Evolutionary conservation across 2,888 invertebrate species (phyloP), one percentile per base, ranked within the genome.

Genomic region (Crocallis elinguaria): DNA sequence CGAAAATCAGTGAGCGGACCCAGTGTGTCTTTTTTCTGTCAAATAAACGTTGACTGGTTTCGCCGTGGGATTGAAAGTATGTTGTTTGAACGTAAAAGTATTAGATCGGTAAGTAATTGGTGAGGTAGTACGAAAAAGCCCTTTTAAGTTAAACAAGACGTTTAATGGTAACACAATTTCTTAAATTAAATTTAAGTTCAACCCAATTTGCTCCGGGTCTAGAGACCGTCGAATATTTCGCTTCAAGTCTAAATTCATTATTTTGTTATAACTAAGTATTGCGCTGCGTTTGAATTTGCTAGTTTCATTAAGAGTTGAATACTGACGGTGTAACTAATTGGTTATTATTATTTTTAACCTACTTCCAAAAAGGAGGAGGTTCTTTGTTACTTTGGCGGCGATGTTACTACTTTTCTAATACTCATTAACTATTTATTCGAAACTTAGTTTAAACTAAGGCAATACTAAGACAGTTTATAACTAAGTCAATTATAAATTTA

Each of bases 21-120:
- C 60, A 57, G 50, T 55, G 61, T 57, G 69, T 54, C 52, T 35
- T 60, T 57, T 60, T 52, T 54, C 49, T 53, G 60, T 59, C 59
- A 62, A 52, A 62, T 62, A 60, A 60, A 62, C 63, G 54, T 63
- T 53, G 4, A 21, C 19, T 36, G 50, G 54, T 48, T 37, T 49
- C 14, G 33, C 41, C 23, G 16, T 32, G 38, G 38, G 37, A 38
- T 30, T 30, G 12, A 35, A 25, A 25, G 33, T 33, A 2, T 21
- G 11, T 29, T 43, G 1, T 16, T 25, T 33, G 8, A 13, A 23
- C 37, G 11, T 19, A 19, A 19, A 23, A 7, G 3, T 23, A 8
- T 23, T 29, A 6, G 2, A 11, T 7, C 14, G 7, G 14, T 33
- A 33, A 36, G 19, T 32, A 32, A 30, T 13, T 30, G 14, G 3